Base-by-base conservation (phyloP, 1,140 invertebrate species). In the Wasmannia auropunctata region DNA sequence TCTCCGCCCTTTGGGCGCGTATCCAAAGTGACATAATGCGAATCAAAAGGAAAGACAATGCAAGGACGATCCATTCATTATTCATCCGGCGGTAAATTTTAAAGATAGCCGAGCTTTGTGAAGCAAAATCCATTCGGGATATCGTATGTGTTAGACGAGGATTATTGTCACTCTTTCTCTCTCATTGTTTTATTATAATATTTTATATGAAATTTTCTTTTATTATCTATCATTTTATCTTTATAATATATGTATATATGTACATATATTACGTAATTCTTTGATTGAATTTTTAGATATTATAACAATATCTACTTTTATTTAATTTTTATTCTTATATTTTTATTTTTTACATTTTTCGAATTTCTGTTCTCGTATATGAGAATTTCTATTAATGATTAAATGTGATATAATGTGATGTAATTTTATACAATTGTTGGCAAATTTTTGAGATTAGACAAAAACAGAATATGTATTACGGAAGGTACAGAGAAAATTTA, bases 1-100 rank as follows among this genome's bases (percentile, higher is more conserved):
- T 90, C 56, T 84, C 40, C 65, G 70, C 46, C 49, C 40, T 72
- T n/a, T 58, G 79, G 67, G 28, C 79, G 37, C 51, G 67, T 74
- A 83, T 58, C 67, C 67, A 83, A 83, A 83, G 79, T 72, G 79
- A 83, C 79, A 74, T 83, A 83, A 83, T 83, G 51, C 79, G 79
- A 51, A 74, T 83, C 51, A 83, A 49, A 58, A 74, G 51, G 28
- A 51, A 83, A 83, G 79, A 74, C 79, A 74, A 83, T 83, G 63
- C 63, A 54, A 80, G 77, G 62, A 60, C 51, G 79, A 83, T 58
- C 67, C 28, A 83, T 83, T 83, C 79, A 83, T 83, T 83, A 83
- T 83, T 83, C 54, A 83, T 46, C 51, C 67, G 79, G 25, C 51
- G 65, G 65, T 83, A 83, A 83, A 83, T 83, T 83, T 74, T 34